Conservation (phyloP, 2,113 vertebrate species). For the Varanus komodoensis region DNA sequence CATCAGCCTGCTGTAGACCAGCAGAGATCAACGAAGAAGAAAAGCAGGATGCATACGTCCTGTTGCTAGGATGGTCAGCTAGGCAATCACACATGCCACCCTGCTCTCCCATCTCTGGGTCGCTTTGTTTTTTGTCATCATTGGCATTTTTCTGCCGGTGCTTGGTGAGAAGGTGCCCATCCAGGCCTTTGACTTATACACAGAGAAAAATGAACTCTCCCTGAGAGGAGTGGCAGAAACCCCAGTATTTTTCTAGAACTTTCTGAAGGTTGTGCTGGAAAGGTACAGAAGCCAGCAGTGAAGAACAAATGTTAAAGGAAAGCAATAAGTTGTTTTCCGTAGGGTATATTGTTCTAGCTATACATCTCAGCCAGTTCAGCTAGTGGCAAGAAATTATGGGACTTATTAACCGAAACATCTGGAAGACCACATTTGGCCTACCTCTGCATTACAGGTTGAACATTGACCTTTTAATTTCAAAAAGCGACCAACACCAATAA, state of each 20-base stretch:
- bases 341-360: not conserved
- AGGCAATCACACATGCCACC: not conserved
- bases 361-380: too few species aligned
- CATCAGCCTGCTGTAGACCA: not conserved
- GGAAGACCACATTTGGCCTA: too few species aligned
- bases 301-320: not conserved
- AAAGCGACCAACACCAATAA: not conserved
- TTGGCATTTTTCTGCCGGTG: not conserved
- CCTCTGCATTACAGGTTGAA: not conserved
- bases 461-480: not conserved
- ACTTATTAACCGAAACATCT: too few species aligned
- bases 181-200: not conserved
- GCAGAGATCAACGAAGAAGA: not conserved
- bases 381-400: too few species aligned
- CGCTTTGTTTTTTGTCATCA: not conserved
- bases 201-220: not conserved
- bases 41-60: not conserved
- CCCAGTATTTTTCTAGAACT: not conserved
- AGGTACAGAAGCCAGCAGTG: not conserved
- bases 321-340: not conserved
- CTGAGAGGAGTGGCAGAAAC: not conserved
- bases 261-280: not conserved
- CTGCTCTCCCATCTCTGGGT: not conserved
- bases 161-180: not conserved
- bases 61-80: not conserved